Percentiles rank a stretch among this genome's conserved stretches.
phyloP scores from a whole-genome alignment of 2,888 invertebrate genomes.

The Dynastes hyllus region DNA sequence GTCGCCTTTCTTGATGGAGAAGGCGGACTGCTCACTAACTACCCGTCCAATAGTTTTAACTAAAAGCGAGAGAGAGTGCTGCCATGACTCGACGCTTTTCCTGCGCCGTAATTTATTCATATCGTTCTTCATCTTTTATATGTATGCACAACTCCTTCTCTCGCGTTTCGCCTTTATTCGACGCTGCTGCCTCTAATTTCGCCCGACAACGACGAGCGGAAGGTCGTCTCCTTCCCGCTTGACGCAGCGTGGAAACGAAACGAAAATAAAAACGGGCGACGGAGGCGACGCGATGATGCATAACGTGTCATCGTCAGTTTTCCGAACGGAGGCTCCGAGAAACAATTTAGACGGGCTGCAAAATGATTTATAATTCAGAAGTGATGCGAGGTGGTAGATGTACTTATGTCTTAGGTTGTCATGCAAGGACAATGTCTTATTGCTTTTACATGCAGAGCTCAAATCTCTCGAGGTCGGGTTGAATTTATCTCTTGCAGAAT shows the following conservation, averaged over 20 bases:
- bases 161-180: slow-evolving; percentile 29
- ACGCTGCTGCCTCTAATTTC: slow-evolving; percentile 6
- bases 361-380: slow-evolving; percentile 23
- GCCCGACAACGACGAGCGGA: slow-evolving; percentile 5
- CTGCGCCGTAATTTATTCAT: slow-evolving; percentile 54
- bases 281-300: slow-evolving; percentile 33
- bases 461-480: too few relatives aligned
- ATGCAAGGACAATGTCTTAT: neutral
- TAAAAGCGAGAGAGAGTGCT: slow-evolving; percentile 52
- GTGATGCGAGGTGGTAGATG: slow-evolving; percentile 8
- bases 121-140: slow-evolving; percentile 46
- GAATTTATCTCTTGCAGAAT: too few relatives aligned
- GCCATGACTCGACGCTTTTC: slow-evolving; percentile 52
- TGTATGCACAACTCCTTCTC: slow-evolving; percentile 12
- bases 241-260: neutral
- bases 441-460: neutral
- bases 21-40: slow-evolving; percentile 48
- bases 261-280: slow-evolving; percentile 36
- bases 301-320: slow-evolving; percentile 32
- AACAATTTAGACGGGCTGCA: slow-evolving; percentile 8
- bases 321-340: neutral
- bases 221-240: neutral
- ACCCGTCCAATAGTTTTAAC: slow-evolving; percentile 51
- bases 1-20: slow-evolving; percentile 50
- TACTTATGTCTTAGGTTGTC: neutral